These are phyloP conservation scores for Sparidentex hasta DNA, from an alignment of 2,797 vertebrate genomes.

Conservation along the genomic window DNA sequence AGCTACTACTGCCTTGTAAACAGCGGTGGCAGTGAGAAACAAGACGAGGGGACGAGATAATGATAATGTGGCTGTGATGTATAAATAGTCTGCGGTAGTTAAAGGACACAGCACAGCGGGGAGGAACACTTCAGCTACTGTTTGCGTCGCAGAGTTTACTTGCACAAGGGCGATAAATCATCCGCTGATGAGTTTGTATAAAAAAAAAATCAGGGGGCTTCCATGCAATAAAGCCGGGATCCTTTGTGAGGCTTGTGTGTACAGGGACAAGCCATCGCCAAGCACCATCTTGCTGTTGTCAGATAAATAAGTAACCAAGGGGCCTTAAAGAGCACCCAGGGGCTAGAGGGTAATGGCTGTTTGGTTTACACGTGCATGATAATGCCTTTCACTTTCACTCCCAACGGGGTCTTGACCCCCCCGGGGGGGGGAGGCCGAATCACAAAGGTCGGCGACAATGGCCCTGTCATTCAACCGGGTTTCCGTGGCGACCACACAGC, in stretches of 20 bases:
- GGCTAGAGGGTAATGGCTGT: slow-evolving; percentile 75
- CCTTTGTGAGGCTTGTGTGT: slow-evolving; percentile 51
- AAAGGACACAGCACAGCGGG: slow-evolving; percentile 67
- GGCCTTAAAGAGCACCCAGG: slow-evolving; percentile 58
- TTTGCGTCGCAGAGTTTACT: slow-evolving; percentile 56
- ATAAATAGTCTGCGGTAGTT: slow-evolving; percentile 71
- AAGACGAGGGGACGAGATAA: slow-evolving; percentile 61
- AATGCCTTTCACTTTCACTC: slow-evolving; percentile 76
- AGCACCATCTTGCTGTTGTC: slow-evolving; percentile 63
- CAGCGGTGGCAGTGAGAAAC: slow-evolving; percentile 39
- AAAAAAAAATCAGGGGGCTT: slow-evolving; percentile 1
- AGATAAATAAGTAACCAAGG: slow-evolving; percentile 74
- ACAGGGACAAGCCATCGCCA: slow-evolving; percentile 41
- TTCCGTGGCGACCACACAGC: slow-evolving; percentile 68
- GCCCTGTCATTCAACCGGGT: slow-evolving; percentile 76
- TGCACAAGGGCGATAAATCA: slow-evolving; percentile 63
- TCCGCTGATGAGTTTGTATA: slow-evolving; percentile 49
- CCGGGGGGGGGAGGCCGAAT: slow-evolving; percentile 44
- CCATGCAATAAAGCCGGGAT: slow-evolving; percentile 41
- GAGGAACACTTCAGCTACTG: slow-evolving; percentile 63
- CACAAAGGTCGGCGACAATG: slow-evolving; percentile 80
- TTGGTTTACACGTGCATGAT: slow-evolving; percentile 78
- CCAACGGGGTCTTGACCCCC: slow-evolving; percentile 53
- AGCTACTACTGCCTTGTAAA: slow-evolving; percentile 35
- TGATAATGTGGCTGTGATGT: slow-evolving; percentile 67